These are phyloP conservation scores for Pseudomyrmex concolor DNA, from an alignment of 1,140 invertebrate species.

Conservation along the genomic window DNA sequence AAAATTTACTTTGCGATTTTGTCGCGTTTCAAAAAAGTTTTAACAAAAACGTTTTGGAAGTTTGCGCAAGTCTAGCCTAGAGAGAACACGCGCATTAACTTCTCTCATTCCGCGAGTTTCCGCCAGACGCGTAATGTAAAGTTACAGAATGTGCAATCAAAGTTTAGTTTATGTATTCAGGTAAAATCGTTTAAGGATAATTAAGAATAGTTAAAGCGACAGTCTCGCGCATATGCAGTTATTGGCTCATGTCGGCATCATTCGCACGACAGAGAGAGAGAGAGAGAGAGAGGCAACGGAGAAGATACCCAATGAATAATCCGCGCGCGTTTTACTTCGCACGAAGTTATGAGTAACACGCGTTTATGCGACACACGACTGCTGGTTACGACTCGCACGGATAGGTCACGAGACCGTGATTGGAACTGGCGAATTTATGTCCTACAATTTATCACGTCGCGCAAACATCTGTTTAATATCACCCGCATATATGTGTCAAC, in stretches of 20 bases:
- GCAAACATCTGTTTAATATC: constrained; percentile 55
- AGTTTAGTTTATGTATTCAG: not conserved
- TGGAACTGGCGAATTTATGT: constrained; percentile 42
- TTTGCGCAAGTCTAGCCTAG: constrained; percentile 6
- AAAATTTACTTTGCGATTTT: not conserved
- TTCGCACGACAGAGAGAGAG: no score
- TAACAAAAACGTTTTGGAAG: not conserved
- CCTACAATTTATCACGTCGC: constrained; percentile 43
- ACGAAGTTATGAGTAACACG: constrained; percentile 13
- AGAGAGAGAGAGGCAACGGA: no score
- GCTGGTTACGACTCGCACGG: constrained; percentile 29
- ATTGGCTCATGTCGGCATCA: not conserved
- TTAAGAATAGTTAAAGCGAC: not conserved
- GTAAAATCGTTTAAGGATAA: not conserved
- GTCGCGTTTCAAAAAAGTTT: not conserved
- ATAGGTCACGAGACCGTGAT: constrained; percentile 36
- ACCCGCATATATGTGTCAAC: constrained; percentile 36
- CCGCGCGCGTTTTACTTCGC: not conserved
- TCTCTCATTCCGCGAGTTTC: not conserved
- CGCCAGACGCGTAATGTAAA: not conserved
- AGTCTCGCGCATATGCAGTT: not conserved
- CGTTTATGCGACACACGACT: not conserved
- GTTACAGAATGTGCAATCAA: constrained; percentile 8
- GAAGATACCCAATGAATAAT: constrained; percentile 30
- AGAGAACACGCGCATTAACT: not conserved